Base-by-base conservation (phyloP, 2,113 vertebrate species). In the Tragelaphus scriptus region DNA sequence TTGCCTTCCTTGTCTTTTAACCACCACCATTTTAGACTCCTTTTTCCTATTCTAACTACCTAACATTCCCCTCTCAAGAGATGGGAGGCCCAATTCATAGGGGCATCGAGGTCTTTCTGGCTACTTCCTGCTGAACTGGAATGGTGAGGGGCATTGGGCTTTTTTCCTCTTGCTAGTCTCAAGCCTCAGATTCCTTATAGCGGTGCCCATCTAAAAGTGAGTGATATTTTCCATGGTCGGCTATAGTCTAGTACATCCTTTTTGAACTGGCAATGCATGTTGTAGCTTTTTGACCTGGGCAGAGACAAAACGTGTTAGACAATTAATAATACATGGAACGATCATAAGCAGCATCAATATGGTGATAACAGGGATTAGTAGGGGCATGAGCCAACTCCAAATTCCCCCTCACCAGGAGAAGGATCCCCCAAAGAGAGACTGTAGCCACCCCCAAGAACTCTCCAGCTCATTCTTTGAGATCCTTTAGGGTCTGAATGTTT, bases 281-380 rank as follows among this genome's bases (percentile, higher is more conserved):
- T 71, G 19, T 71, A 71, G 65, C 65, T 21, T 71, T 71, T 36
- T 71, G 65, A 71, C 16, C n/a, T 71, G 17, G 65, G n/a, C n/a
- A 36, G 65, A 36, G n/a, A 36, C n/a, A 36, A 71, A 71, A 71
- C 0, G 0, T 2, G 65, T 71, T 71, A 36, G 17, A 71, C 0
- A 2, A 71, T 36, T 71, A 36, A 71, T 36, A 21, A 36, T 36
- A 71, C 65, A 71, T 71, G n/a, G 65, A 71, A 11, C 65, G 36
- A 12, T 11, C 65, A 71, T 71, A 36, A 71, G n/a, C 17, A 68
- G 65, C n/a, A 71, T 21, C 17, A 71, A 36, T 36, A 71, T 71
- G n/a, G 4, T 71, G 65, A 12, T 71, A 36, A 71, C n/a, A 71
- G n/a, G n/a, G 65, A 36, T 71, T 71, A 21, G 65, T 36, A 71